Conservation (phyloP, 2,888 invertebrate species). For the Leptinotarsa tumamoca region DNA sequence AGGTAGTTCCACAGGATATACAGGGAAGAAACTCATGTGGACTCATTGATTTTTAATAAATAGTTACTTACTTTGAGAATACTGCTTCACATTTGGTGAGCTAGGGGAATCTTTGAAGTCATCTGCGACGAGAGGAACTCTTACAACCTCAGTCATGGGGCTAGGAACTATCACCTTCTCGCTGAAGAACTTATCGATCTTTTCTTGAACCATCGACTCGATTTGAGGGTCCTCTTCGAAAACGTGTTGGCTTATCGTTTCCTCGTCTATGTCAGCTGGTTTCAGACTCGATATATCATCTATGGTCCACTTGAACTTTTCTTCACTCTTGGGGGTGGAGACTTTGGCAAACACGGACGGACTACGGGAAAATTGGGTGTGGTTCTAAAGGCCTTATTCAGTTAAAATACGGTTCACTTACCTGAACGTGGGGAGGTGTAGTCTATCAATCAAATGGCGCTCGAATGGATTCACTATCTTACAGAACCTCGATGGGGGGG, state of each 20-base stretch:
- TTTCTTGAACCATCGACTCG: slow-evolving; percentile 76
- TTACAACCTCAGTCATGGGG: slow-evolving; percentile 55
- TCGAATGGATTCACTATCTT: slow-evolving; percentile 79
- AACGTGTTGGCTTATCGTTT: slow-evolving; percentile 73
- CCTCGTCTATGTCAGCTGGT: slow-evolving; percentile 77
- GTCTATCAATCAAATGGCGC: slow-evolving; percentile 72
- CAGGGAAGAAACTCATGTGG: no score
- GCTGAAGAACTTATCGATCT: slow-evolving; percentile 71
- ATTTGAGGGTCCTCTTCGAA: slow-evolving; percentile 73
- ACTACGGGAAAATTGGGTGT: slow-evolving; percentile 53
- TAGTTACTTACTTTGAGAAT: slow-evolving; percentile 44
- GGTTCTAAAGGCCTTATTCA: not conserved
- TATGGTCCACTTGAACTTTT: slow-evolving; percentile 74
- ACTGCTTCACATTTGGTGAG: slow-evolving; percentile 28
- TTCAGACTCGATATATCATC: slow-evolving; percentile 77
- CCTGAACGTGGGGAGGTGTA: slow-evolving; percentile 80
- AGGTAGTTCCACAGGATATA: no score
- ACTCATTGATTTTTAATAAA: not conserved
- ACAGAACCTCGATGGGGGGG: slow-evolving; percentile 71
- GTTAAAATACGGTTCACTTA: slow-evolving; percentile 55
- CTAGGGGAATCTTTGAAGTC: slow-evolving; percentile 7
- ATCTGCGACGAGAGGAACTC: slow-evolving; percentile 45
- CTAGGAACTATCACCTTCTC: slow-evolving; percentile 65
- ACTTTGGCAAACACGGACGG: slow-evolving; percentile 63
- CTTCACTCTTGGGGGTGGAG: slow-evolving; percentile 62